Percentiles rank a stretch among this genome's conserved stretches.
These are phyloP conservation scores for Otus scops DNA, from an alignment of 2,797 vertebrate species.

Conservation along the genomic window DNA sequence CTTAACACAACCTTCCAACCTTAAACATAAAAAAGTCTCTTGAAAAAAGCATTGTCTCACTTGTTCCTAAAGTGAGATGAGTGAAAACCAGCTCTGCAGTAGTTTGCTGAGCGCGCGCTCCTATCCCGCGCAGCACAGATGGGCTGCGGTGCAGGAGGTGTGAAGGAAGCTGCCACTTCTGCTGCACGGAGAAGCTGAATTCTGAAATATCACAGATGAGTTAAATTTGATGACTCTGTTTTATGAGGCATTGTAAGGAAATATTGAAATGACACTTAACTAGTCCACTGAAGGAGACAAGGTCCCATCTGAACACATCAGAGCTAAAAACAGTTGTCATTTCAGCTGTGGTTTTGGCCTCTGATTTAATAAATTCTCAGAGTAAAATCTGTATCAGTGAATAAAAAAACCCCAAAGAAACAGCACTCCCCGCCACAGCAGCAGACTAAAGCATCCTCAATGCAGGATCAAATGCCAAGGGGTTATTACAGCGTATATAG, in stretches of 20 bases:
- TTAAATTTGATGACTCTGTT: background rate
- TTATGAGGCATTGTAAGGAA: background rate
- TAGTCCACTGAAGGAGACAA: background rate
- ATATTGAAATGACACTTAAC: background rate
- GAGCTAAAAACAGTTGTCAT: background rate
- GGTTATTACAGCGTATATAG: background rate
- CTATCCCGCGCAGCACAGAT: fast-evolving
- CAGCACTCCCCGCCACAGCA: background rate
- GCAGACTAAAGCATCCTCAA: background rate
- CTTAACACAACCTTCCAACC: background rate
- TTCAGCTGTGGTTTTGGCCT: background rate
- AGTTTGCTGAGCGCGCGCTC: fast-evolving
- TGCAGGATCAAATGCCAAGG: background rate
- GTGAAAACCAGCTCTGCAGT: background rate
- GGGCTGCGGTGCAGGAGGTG: fast-evolving
- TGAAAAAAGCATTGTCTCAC: background rate
- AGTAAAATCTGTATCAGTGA: background rate
- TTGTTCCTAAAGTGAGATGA: fast-evolving
- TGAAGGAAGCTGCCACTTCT: background rate
- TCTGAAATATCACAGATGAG: background rate
- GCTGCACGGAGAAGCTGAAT: background rate
- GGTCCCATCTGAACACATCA: background rate
- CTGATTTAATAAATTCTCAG: background rate
- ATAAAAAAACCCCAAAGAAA: background rate
- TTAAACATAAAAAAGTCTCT: background rate